These are phyloP conservation scores for Sula dactylatra DNA, from an alignment of 2,113 vertebrate genomes.

Conservation along the genomic window DNA sequence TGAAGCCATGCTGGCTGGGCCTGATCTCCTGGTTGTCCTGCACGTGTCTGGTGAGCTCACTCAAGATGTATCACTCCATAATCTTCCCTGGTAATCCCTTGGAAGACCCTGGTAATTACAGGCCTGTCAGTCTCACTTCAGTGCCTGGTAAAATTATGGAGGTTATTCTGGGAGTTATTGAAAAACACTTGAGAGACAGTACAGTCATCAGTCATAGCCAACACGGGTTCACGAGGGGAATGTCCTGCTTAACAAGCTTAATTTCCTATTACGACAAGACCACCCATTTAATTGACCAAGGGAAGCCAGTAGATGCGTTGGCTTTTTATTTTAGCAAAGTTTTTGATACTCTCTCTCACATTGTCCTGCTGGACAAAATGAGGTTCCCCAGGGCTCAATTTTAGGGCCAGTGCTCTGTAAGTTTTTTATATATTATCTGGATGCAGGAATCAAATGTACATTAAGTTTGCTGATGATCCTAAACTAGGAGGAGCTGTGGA, in stretches of 20 bases:
- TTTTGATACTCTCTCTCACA: not conserved
- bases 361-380: not conserved
- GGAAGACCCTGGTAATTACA: not conserved
- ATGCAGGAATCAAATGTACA: not conserved
- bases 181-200: not conserved
- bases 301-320: not conserved
- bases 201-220: not conserved
- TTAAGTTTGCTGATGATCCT: not conserved
- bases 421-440: not conserved
- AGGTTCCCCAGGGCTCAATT: not conserved
- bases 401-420: not conserved
- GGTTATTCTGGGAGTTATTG: not conserved
- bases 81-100: no score
- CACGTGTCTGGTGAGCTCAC: no score
- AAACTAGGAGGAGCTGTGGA: not conserved
- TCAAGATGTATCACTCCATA: no score
- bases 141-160: not conserved
- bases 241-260: not conserved
- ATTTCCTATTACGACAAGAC: not conserved
- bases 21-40: no score
- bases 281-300: not conserved
- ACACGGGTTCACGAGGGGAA: not conserved
- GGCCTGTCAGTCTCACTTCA: not conserved
- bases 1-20: no score
- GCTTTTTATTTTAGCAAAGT: not conserved